Conservation (phyloP, 2,797 vertebrate species). For the Lateolabrax maculatus region DNA sequence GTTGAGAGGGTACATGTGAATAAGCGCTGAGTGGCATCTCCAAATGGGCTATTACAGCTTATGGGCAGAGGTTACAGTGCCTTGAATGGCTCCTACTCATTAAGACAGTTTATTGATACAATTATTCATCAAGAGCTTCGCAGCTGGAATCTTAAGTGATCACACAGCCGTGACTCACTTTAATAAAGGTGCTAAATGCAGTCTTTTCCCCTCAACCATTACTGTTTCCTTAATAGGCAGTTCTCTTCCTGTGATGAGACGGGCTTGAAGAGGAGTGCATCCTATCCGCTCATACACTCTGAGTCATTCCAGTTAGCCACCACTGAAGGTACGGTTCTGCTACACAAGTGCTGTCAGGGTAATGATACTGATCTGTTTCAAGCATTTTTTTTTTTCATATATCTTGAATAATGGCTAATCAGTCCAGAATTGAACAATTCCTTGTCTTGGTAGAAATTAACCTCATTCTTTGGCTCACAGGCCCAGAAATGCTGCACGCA, state of each 20-base stretch:
- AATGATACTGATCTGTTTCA: background rate
- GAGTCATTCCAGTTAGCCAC: conserved; percentile 89
- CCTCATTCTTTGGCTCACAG: conserved; percentile 56
- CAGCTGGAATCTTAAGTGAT: conserved; percentile 32
- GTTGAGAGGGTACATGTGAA: background rate
- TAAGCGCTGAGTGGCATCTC: conserved; percentile 9
- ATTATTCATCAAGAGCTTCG: conserved; percentile 37
- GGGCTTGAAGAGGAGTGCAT: conserved; percentile 93
- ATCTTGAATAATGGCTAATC: conserved; percentile 3
- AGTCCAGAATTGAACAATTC: background rate
- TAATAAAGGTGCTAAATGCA: conserved; percentile 22
- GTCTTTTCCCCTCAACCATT: conserved; percentile 25
- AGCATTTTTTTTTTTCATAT: background rate
- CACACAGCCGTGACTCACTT: conserved; percentile 7
- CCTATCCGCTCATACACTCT: conserved; percentile 92
- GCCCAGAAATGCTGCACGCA: conserved; percentile 88
- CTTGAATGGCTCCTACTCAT: conserved; percentile 43
- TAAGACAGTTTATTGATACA: conserved; percentile 46
- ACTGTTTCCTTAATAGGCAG: conserved; percentile 81
- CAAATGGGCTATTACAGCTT: conserved; percentile 24
- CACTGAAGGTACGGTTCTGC: conserved; percentile 84
- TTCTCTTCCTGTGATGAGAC: conserved; percentile 90
- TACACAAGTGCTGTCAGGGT: background rate
- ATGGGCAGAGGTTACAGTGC: conserved; percentile 18
- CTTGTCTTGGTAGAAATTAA: background rate